Percentiles rank a stretch among this genome's conserved stretches.
phyloP scores from a whole-genome alignment of 2,797 vertebrate species.

The Notolabrus celidotus region DNA sequence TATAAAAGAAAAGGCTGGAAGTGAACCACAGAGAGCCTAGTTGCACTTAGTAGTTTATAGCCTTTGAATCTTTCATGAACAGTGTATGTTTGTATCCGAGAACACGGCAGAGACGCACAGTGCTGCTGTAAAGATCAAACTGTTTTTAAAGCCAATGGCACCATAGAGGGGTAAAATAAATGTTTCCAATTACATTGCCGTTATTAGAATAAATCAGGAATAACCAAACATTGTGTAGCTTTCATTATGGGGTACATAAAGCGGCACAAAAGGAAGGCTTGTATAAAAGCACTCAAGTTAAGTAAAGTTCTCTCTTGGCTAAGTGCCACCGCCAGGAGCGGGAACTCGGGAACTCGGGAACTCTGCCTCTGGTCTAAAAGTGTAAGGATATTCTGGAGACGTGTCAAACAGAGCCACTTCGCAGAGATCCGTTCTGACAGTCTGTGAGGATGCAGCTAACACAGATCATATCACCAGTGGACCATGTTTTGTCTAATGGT shows the following conservation, averaged over 20 bases:
- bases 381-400: constrained; percentile 25
- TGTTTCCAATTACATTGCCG: constrained; percentile 1
- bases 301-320: constrained; percentile 19
- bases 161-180: constrained; percentile 10
- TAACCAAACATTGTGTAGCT: not conserved
- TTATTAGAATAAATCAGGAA: constrained; percentile 18
- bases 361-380: constrained; percentile 13
- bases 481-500: not conserved
- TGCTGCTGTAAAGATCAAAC: constrained; percentile 16
- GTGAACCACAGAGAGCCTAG: constrained; percentile 63
- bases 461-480: not conserved
- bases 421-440: constrained; percentile 33
- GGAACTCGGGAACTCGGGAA: constrained; percentile 4
- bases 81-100: constrained; percentile 23
- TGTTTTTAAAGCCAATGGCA: constrained; percentile 11
- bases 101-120: constrained; percentile 19
- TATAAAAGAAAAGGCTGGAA: constrained; percentile 58
- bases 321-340: constrained; percentile 13
- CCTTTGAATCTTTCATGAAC: constrained; percentile 79
- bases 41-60: constrained; percentile 70
- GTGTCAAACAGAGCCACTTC: not conserved
- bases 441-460: constrained; percentile 13
- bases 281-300: not conserved
- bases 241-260: not conserved
- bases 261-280: not conserved